A percentile compares a stretch with the other conserved stretches of the same genome.
These are phyloP conservation scores for Zhengitettix transpicula DNA, from an alignment of 2,888 invertebrate species.

Conservation along the genomic window DNA sequence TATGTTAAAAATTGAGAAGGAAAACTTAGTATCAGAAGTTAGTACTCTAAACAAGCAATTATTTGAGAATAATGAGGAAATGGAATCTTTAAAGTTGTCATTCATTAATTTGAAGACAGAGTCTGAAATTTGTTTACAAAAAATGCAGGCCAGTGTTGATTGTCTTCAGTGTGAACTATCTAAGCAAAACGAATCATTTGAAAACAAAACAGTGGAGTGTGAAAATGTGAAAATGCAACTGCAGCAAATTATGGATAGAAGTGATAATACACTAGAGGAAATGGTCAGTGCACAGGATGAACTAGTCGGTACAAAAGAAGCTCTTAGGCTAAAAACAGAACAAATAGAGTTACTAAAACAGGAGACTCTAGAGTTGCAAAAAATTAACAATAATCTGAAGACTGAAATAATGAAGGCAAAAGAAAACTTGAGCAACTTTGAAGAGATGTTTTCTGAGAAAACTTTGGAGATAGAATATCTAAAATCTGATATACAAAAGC, in stretches of 20 bases:
- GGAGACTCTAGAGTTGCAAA: not conserved
- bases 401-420: not conserved
- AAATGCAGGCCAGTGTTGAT: not conserved
- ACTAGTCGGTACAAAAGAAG: not conserved
- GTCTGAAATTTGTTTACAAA: not conserved
- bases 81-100: not conserved
- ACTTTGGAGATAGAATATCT: not conserved
- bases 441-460: not conserved
- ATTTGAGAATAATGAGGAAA: not conserved
- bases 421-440: not conserved
- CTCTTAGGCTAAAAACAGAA: not conserved
- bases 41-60: not conserved
- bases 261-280: not conserved
- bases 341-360: not conserved
- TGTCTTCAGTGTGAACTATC: not conserved
- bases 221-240: not conserved
- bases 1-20: not conserved
- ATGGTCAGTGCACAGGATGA: not conserved
- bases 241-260: not conserved
- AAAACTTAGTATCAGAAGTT: not conserved
- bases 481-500: not conserved
- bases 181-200: not conserved
- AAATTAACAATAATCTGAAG: not conserved
- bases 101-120: not conserved
- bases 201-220: not conserved